Base-by-base conservation (phyloP, 2,797 vertebrate species). In the Taeniopygia guttata region DNA sequence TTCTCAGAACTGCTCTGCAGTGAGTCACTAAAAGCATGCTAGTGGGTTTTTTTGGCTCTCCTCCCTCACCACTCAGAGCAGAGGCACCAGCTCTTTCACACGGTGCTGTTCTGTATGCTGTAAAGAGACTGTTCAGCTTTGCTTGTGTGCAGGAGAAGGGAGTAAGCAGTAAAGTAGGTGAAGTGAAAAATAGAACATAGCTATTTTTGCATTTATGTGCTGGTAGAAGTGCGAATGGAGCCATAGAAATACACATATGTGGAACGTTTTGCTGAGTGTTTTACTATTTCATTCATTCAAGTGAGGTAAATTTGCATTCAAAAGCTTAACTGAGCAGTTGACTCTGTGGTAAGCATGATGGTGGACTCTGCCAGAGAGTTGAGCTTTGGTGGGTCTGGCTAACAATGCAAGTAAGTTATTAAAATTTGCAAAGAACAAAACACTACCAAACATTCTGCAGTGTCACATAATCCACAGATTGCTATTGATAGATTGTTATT, bases 1-100 rank as follows among this genome's bases (percentile, higher is more conserved):
- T 94, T 96, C 92, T 95, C 51, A 75, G 93, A 95, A 96, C 23
- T 87, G 49, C 34, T 82, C 25, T 13, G 15, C 56, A 30, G 30
- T 51, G 67, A 89, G 75, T 90, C 36, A 66, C 84, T 70, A 32
- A 64, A 77, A 89, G 73, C 49, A 83, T 60, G 40, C 21, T 68
- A 5, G 60, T 1, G 32, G 75, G 54, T 80, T 95, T 94, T 94
- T 64, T 14, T 79, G 49, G 7, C 40, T 89, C 19, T 55, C 49
- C 60, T 58, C 18, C 54, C 67, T 19, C 48, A 34, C 20, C 0
- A 1, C n/a, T 51, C 26, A n/a, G 46, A 75, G 29, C 51, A 69
- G 14, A 6, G 32, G 13, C 12, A 7, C 19, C 58, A 16, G 5
- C 7, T 76, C 19, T 74, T 81, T 75, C 32, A 40, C 12, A 7